These are phyloP conservation scores for Scaptomyza graminum DNA, from an alignment of 1,140 invertebrate species.

Conservation along the genomic window DNA sequence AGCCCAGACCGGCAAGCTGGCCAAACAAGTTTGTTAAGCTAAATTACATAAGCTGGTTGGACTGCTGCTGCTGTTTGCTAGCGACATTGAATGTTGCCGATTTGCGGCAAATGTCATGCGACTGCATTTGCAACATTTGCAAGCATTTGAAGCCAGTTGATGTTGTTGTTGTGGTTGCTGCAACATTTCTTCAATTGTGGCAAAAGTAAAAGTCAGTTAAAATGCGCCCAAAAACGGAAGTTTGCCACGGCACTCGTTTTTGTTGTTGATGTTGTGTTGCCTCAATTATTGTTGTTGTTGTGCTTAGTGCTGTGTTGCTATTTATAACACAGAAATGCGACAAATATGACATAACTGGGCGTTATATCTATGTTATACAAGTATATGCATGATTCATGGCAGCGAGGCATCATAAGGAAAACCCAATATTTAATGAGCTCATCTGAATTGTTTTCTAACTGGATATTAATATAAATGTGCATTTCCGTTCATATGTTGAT, in stretches of 20 bases:
- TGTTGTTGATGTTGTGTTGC: slow-evolving; percentile 4
- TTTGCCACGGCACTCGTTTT: slow-evolving; percentile 24
- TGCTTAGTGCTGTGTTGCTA: slow-evolving; percentile 18
- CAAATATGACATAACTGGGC: slow-evolving; percentile 43
- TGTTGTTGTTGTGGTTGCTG: slow-evolving; percentile 22
- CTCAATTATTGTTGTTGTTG: slow-evolving; percentile 14
- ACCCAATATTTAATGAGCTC: slow-evolving; percentile 33
- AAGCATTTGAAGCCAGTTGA: slow-evolving; percentile 21
- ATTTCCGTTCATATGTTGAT: slow-evolving; percentile 5
- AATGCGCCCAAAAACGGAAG: slow-evolving; percentile 62
- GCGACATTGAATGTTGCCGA: slow-evolving; percentile 73
- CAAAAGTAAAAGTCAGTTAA: slow-evolving; percentile 70
- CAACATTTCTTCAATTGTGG: slow-evolving; percentile 39
- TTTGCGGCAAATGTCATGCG: slow-evolving; percentile 74
- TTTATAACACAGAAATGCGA: slow-evolving; percentile 33
- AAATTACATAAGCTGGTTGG: slow-evolving; percentile 60
- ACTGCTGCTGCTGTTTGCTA: slow-evolving; percentile 17
- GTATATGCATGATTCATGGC: slow-evolving; percentile 35
- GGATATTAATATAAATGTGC: not conserved
- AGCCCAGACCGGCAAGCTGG: not conserved
- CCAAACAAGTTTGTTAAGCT: slow-evolving; percentile 54
- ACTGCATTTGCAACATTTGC: slow-evolving; percentile 53
- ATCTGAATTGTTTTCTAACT: slow-evolving; percentile 3
- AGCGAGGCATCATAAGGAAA: slow-evolving; percentile 30
- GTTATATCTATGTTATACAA: not conserved